Conservation (phyloP, 2,888 invertebrate species). For the Ormia ochracea region DNA sequence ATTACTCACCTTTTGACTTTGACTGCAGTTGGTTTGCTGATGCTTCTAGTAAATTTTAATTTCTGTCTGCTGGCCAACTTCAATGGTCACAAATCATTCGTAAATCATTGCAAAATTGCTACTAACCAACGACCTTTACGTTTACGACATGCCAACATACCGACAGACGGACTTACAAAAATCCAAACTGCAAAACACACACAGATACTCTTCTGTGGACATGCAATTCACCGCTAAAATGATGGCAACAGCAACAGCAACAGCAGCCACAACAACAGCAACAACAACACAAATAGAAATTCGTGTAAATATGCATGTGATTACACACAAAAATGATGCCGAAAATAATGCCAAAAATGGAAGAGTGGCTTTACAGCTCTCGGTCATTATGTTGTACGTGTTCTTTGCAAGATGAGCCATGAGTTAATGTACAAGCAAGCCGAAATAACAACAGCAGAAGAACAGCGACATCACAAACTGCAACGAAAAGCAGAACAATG, state of each 20-base stretch:
- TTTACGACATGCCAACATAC: constrained; percentile 38
- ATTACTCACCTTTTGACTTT: constrained; percentile 40
- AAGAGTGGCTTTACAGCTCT: constrained; percentile 53
- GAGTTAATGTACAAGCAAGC: constrained; percentile 5
- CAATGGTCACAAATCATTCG: constrained; percentile 55
- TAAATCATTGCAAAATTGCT: constrained; percentile 57
- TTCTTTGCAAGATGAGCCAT: constrained; percentile 27
- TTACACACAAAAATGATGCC: constrained; percentile 44
- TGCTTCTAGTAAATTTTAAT: constrained; percentile 27
- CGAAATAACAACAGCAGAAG: neutral
- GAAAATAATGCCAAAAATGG: constrained; percentile 61
- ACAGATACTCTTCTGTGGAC: neutral
- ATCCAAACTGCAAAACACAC: too few species aligned
- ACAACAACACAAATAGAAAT: constrained; percentile 32
- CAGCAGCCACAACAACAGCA: neutral
- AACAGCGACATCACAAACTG: neutral
- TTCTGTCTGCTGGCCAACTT: constrained; percentile 40
- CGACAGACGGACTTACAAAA: neutral
- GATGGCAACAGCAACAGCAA: constrained; percentile 1
- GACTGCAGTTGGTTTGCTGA: constrained; percentile 9
- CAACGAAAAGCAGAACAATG: constrained; percentile 64
- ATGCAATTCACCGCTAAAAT: neutral
- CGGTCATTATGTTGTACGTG: constrained; percentile 45
- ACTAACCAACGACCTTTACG: constrained; percentile 57
- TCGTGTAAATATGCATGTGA: constrained; percentile 61